Evolutionary conservation across 2,888 invertebrate species (phyloP), one percentile per base, ranked within the genome.

Genomic region (Synergus japonicus): DNA sequence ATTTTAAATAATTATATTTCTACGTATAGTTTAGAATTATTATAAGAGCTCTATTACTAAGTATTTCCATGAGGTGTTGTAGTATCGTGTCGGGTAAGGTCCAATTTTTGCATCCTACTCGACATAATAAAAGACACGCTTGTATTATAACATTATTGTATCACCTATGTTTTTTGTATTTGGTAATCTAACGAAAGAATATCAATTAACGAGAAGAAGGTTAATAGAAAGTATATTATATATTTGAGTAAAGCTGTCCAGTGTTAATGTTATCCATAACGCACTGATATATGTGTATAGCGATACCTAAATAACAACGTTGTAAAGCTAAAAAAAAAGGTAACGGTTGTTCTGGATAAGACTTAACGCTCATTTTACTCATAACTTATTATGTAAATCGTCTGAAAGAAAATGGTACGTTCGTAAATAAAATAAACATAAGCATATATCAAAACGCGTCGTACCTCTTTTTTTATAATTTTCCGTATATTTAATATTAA

Each of bases 101-200:
- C 81, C 81, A 73, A 76, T 79, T 37, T 37, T 69, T 81, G 84
- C 83, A 84, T 80, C 85, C 83, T 85, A 84, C 84, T 85, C 85
- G 86, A 85, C 86, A 82, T 84, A 84, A 85, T 87, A 88, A 84
- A 83, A 83, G 87, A 88, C 90, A 88, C 90, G 86, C 87, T 89
- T 91, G 90, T 91, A 91, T 90, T 87, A 90, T 90, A 90, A 90
- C 85, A 91, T 88, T 89, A 89, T 89, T 88, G 88, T 90, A 91
- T 90, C 88, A 88, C 90, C 87, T 88, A 90, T 90, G 91, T 91
- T 92, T 91, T 88, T 92, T 92, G 91, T 92, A 92, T 91, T 91
- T 91, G 90, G 88, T 91, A 91, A 91, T 89, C 87, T 90, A 90
- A 89, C 82, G 86, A 88, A 88, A 89, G 85, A 85, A 89, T 90